phyloP scores from a whole-genome alignment of 1,140 invertebrate genomes.

The Ceratitis capitata region DNA sequence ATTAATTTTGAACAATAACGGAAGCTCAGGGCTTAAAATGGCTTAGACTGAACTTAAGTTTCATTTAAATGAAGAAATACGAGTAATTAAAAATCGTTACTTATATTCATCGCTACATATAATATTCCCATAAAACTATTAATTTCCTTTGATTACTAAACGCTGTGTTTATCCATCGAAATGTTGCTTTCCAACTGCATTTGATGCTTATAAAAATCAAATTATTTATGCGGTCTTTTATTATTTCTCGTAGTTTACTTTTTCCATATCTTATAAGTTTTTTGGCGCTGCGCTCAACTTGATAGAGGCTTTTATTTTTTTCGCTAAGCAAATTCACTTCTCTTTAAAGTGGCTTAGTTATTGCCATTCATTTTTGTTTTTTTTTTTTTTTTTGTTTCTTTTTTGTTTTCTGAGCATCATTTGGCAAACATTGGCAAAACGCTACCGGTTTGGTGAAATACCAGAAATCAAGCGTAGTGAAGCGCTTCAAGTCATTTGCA shows the following conservation, averaged over 20 bases:
- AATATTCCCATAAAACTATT: no score
- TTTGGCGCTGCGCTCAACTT: background rate
- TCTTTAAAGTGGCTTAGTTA: background rate
- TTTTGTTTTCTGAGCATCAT: no score
- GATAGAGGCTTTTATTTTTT: background rate
- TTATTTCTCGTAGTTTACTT: background rate
- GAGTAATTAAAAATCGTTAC: no score
- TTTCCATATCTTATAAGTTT: background rate
- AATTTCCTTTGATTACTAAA: no score
- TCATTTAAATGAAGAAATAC: no score
- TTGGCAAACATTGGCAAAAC: background rate
- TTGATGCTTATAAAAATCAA: no score
- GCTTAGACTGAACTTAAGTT: no score
- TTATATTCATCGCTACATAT: no score
- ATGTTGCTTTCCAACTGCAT: background rate
- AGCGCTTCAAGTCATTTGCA: background rate
- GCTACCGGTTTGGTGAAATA: conserved; percentile 23
- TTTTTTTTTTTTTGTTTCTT: background rate
- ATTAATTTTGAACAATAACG: no score
- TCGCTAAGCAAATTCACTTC: background rate
- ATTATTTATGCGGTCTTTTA: no score
- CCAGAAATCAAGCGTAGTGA: conserved; percentile 13
- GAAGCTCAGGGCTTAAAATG: no score
- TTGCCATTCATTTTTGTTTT: background rate
- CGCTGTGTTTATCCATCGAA: no score